A percentile compares a stretch with the other conserved stretches of the same genome.
These are phyloP conservation scores for Andrena praecox DNA, from an alignment of 2,888 invertebrate genomes.

Conservation along the genomic window DNA sequence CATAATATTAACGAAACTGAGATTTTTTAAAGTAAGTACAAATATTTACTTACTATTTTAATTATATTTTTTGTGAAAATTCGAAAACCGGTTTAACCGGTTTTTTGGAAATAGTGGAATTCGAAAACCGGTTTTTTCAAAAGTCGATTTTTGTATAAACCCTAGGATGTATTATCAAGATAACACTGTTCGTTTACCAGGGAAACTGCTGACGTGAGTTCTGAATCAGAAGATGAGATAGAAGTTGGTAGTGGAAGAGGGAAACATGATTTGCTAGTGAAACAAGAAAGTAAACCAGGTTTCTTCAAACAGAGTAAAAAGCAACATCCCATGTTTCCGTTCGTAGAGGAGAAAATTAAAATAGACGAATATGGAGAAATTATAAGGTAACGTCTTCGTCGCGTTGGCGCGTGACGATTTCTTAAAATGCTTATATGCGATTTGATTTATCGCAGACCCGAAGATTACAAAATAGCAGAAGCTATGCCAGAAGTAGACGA, in stretches of 20 bases:
- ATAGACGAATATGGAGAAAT: slow-evolving; percentile 99
- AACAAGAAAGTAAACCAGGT: slow-evolving; percentile 90
- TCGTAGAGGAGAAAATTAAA: slow-evolving; percentile 95
- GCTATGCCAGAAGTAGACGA: slow-evolving; percentile 89
- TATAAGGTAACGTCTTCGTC: slow-evolving; percentile 87
- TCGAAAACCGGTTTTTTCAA: too few species aligned
- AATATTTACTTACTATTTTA: too few species aligned
- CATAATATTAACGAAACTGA: too few species aligned
- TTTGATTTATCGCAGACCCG: slow-evolving; percentile 87
- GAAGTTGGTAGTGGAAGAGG: slow-evolving; percentile 91
- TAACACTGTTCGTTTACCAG: slow-evolving; percentile 81
- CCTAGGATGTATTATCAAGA: slow-evolving; percentile 21
- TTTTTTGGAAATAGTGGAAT: too few species aligned
- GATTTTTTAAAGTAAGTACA: too few species aligned
- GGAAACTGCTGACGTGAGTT: slow-evolving; percentile 90
- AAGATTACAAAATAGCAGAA: slow-evolving; percentile 95
- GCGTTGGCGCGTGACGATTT: slow-evolving; percentile 1
- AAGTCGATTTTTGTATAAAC: too few species aligned
- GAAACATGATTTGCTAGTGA: slow-evolving; percentile 95
- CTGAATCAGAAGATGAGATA: slow-evolving; percentile 94
- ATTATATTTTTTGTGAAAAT: too few species aligned
- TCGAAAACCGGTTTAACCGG: too few species aligned
- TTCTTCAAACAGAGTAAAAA: slow-evolving; percentile 96
- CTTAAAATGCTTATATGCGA: slow-evolving; percentile 4
- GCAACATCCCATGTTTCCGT: slow-evolving; percentile 98